phyloP scores from a whole-genome alignment of 2,797 vertebrate species.

The Tangara arthus region DNA sequence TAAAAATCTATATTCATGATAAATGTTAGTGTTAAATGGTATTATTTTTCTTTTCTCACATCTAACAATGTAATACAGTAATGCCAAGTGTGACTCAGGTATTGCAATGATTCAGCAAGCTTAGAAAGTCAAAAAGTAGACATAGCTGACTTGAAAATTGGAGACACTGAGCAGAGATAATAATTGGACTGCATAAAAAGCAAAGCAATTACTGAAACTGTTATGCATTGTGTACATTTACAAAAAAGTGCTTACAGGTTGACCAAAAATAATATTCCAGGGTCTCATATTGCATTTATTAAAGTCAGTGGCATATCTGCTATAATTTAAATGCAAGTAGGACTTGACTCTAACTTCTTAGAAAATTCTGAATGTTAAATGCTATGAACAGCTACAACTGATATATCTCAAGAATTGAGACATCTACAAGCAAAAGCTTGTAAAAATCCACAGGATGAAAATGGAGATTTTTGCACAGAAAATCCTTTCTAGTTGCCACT shows the following conservation, averaged over 20 bases:
- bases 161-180: not conserved
- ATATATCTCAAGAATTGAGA: not conserved
- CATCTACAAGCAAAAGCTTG: not conserved
- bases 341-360: not conserved
- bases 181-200: not conserved
- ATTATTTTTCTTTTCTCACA: slow-evolving; percentile 23
- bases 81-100: not conserved
- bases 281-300: not conserved
- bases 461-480: not conserved
- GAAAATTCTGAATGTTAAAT: not conserved
- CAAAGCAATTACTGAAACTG: not conserved
- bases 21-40: not conserved
- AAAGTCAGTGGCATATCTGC: not conserved
- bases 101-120: slow-evolving; percentile 47
- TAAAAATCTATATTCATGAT: not conserved
- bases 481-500: not conserved
- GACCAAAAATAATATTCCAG: not conserved
- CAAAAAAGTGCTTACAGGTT: not conserved
- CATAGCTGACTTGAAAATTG: slow-evolving; percentile 13
- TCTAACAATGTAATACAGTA: slow-evolving; percentile 23
- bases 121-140: slow-evolving; percentile 22
- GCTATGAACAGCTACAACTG: not conserved
- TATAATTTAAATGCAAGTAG: not conserved
- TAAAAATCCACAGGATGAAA: not conserved
- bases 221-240: not conserved